phyloP scores from a whole-genome alignment of 2,888 invertebrate species.

The Stenchaetothrips biformis region DNA sequence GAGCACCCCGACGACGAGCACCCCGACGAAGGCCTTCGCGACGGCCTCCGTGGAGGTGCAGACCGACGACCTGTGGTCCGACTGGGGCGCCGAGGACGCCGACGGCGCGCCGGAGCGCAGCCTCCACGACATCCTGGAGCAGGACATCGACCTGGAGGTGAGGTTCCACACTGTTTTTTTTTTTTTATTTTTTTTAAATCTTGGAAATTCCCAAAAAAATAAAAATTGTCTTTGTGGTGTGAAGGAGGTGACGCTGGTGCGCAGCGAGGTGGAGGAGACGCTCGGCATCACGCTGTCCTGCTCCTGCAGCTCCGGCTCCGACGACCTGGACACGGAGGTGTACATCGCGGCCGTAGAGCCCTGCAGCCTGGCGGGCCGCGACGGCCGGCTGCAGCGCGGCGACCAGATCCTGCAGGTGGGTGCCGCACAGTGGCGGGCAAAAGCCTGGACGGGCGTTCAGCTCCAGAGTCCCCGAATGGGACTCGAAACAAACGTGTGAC shows the following conservation, averaged over 20 bases:
- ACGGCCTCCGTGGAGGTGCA: constrained; percentile 7
- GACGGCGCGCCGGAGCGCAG: neutral
- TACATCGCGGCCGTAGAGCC: constrained; percentile 62
- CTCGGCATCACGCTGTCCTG: constrained; percentile 65
- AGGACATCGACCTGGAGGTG: constrained; percentile 21
- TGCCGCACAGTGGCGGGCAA: too few relatives aligned
- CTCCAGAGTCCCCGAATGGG: too few relatives aligned
- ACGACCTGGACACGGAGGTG: constrained; percentile 57
- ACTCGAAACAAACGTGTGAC: too few relatives aligned
- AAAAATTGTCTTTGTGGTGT: constrained; percentile 28
- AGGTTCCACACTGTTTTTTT: neutral
- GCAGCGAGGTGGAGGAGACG: constrained; percentile 55
- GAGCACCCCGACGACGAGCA: neutral
- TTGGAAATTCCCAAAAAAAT: too few relatives aligned
- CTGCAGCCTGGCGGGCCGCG: constrained; percentile 55
- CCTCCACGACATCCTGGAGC: constrained; percentile 22
- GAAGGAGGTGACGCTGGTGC: constrained; percentile 62
- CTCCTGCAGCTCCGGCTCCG: constrained; percentile 54
- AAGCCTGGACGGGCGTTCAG: too few relatives aligned
- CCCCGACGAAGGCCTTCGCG: neutral
- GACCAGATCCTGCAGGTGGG: constrained; percentile 61
- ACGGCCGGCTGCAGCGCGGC: constrained; percentile 57
- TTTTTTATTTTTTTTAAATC: too few relatives aligned
- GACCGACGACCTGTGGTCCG: constrained; percentile 10
- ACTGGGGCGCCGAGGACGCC: neutral